Evolutionary conservation across 2,888 invertebrate species (phyloP).

Genomic region (Melieria crassipennis): DNA sequence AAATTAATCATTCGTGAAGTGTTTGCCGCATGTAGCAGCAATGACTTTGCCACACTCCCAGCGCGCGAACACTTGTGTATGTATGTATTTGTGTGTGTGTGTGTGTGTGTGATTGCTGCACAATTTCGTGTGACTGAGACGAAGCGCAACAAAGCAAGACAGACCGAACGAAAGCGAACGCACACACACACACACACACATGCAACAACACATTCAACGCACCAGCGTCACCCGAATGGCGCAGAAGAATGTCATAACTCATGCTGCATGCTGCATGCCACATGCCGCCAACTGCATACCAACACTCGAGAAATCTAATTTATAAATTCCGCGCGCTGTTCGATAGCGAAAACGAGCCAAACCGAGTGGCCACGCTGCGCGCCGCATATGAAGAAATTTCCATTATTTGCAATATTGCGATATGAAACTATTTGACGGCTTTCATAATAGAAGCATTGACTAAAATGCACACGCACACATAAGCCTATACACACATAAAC

Average conservation of each 20-base stretch:
- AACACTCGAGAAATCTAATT: constrained; percentile 10
- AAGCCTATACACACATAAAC: not conserved
- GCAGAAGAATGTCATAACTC: constrained; percentile 12
- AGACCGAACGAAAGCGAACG: not conserved
- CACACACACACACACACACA: constrained; percentile 1
- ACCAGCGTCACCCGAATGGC: not conserved
- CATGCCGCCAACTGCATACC: not conserved
- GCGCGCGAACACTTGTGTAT: too few species aligned
- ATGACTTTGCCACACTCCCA: too few species aligned
- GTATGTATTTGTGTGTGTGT: not conserved
- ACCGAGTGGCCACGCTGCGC: too few species aligned
- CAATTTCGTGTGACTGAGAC: not conserved
- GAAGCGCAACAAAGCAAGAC: constrained; percentile 10
- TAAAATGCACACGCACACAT: not conserved
- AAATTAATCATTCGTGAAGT: constrained; percentile 6
- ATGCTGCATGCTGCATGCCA: not conserved
- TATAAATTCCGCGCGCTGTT: not conserved
- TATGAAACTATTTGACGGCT: constrained; percentile 1
- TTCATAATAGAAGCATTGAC: constrained; percentile 11
- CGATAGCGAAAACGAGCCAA: too few species aligned
- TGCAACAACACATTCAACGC: not conserved
- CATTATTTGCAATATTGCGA: constrained; percentile 17
- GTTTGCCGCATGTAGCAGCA: not conserved
- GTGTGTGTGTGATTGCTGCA: not conserved
- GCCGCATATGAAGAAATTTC: not conserved